Conservation (phyloP, 2,797 vertebrate species). For the Sphenopsis melanotis region DNA sequence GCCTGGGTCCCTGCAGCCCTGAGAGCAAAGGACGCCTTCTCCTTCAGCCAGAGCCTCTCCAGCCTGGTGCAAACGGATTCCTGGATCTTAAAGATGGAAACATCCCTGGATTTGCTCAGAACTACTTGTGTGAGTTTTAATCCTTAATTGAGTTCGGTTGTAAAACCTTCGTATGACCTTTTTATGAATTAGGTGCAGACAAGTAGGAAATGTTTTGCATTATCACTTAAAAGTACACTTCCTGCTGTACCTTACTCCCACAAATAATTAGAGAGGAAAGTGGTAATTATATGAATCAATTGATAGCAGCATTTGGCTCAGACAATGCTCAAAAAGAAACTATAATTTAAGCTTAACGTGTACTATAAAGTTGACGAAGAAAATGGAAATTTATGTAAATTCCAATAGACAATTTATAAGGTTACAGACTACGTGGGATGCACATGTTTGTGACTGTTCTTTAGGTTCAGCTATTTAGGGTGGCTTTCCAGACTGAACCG, state of each 20-base stretch:
- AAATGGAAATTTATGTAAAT: constrained; percentile 45
- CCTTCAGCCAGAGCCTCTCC: not conserved
- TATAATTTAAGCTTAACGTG: not conserved
- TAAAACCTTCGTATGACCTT: not conserved
- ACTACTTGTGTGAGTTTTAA: not conserved
- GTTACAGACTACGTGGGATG: not conserved
- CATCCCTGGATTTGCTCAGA: fast-evolving
- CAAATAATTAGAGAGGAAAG: constrained; percentile 29
- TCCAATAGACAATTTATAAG: not conserved
- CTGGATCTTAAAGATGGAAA: fast-evolving
- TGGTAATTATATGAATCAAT: constrained; percentile 7
- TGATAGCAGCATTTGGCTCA: constrained; percentile 10
- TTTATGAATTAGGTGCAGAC: not conserved
- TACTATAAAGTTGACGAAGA: not conserved
- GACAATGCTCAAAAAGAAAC: not conserved
- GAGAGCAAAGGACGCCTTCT: not conserved
- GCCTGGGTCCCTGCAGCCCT: too few relatives aligned
- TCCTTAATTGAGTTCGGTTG: not conserved
- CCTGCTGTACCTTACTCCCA: constrained; percentile 11
- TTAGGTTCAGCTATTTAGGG: not conserved
- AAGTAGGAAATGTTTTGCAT: constrained; percentile 17
- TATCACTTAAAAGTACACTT: not conserved
- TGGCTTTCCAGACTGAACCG: not conserved
- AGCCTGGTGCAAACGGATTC: fast-evolving
- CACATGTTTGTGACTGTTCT: not conserved